Evolutionary conservation across 2,888 invertebrate genomes (phyloP).

Genomic region (Cryptocheilus praepositus): DNA sequence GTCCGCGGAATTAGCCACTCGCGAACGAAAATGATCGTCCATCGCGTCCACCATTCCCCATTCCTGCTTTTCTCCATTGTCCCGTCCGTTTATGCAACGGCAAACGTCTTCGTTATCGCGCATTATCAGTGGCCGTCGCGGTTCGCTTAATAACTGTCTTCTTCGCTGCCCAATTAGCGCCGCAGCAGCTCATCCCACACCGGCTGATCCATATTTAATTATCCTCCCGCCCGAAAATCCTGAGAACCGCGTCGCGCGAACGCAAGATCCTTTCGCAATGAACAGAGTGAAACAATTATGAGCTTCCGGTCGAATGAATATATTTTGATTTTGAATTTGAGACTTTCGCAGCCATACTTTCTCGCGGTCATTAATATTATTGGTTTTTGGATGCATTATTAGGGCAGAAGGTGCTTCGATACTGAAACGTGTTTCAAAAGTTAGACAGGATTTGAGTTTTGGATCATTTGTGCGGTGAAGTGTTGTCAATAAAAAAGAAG

Average conservation of each 20-base stretch:
- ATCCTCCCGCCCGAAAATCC: conserved; percentile 41
- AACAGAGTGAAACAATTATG: conserved; percentile 24
- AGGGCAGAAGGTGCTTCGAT: no score
- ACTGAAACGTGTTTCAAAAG: no score
- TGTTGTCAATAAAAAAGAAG: no score
- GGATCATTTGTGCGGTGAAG: no score
- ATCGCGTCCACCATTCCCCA: no score
- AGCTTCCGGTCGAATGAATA: neutral
- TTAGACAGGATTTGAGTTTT: no score
- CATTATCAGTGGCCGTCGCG: conserved; percentile 30
- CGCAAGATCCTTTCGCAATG: conserved; percentile 10
- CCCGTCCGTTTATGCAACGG: neutral
- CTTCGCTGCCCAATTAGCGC: conserved; percentile 54
- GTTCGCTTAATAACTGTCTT: conserved; percentile 43
- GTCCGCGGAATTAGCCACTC: no score
- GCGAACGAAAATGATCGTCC: no score
- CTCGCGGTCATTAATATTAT: no score
- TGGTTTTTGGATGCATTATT: no score
- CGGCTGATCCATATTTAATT: conserved; percentile 65
- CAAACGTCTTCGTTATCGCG: conserved; percentile 28
- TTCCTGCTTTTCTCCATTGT: neutral
- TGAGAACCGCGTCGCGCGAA: neutral
- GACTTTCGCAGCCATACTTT: no score
- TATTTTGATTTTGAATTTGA: no score
- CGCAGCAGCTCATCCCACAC: conserved; percentile 31